Percentiles rank a stretch among this genome's conserved stretches.
These are phyloP conservation scores for Anastrepha ludens DNA, from an alignment of 1,140 invertebrate species.

Conservation along the genomic window DNA sequence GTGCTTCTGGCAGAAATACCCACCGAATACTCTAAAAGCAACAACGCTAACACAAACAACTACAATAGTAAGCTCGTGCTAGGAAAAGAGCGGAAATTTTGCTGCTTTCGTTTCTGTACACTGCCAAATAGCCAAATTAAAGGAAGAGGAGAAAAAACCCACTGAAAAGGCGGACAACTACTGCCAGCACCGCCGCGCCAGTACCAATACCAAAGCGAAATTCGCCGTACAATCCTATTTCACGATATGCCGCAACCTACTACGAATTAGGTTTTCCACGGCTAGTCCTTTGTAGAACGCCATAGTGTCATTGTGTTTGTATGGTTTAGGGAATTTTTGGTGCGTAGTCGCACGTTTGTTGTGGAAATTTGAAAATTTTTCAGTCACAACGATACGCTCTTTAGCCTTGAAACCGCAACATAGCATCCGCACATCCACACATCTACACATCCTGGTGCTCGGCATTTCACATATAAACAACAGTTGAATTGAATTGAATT, in stretches of 20 bases:
- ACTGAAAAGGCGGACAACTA: neutral
- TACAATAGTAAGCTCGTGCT: neutral
- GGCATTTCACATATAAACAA: slow-evolving; percentile 12
- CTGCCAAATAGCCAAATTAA: neutral
- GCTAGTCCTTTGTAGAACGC: too few relatives aligned
- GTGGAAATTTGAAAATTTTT: slow-evolving; percentile 2
- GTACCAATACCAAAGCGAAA: neutral
- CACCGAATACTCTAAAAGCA: neutral
- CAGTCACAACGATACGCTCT: neutral
- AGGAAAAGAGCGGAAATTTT: neutral
- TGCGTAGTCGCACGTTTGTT: slow-evolving; percentile 29
- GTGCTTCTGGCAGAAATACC: slow-evolving; percentile 3
- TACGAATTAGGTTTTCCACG: too few relatives aligned
- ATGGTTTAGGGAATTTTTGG: slow-evolving; percentile 12
- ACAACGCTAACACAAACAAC: neutral
- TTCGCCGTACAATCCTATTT: too few relatives aligned
- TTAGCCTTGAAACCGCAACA: slow-evolving; percentile 39
- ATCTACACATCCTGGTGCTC: neutral
- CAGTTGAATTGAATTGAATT: neutral
- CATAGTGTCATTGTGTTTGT: neutral
- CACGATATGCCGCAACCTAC: too few relatives aligned
- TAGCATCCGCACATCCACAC: neutral
- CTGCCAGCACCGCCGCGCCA: neutral
- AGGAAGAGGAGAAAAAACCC: neutral
- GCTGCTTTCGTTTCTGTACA: neutral